phyloP scores from a whole-genome alignment of 2,113 vertebrate genomes.

The Hippocampus guttulatus region DNA sequence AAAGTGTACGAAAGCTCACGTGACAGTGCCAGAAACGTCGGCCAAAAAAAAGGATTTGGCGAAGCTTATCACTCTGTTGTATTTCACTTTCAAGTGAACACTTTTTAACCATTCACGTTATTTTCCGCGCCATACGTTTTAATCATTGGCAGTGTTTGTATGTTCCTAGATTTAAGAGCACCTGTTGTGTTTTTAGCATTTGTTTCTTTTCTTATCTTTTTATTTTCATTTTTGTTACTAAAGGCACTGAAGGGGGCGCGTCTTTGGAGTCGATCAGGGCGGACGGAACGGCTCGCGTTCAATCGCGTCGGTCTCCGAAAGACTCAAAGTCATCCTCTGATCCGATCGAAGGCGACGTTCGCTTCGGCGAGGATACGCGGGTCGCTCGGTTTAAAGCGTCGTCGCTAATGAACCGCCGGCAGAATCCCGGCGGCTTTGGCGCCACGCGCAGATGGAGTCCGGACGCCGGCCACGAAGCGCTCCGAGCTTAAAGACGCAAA shows the following conservation, averaged over 20 bases:
- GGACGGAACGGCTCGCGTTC: background rate
- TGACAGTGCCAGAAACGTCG: background rate
- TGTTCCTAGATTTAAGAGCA: no score
- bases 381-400: conserved; percentile 24
- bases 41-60: no score
- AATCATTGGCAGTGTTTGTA: no score
- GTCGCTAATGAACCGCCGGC: conserved; percentile 39
- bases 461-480: conserved; percentile 42
- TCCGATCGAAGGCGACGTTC: conserved; percentile 58
- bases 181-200: no score
- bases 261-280: background rate
- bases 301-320: background rate
- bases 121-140: no score
- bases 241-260: no score
- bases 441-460: conserved; percentile 48
- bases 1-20: background rate
- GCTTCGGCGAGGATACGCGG: conserved; percentile 2
- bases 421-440: conserved; percentile 41
- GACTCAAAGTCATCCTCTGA: conserved; percentile 21
- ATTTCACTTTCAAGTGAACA: no score
- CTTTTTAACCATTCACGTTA: no score
- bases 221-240: no score
- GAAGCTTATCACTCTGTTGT: no score
- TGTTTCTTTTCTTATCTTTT: no score
- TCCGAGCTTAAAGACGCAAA: conserved; percentile 8